A percentile compares a stretch with the other conserved stretches of the same genome.
phyloP scores from a whole-genome alignment of 2,888 invertebrate species.

The Meliscaeva auricollis region DNA sequence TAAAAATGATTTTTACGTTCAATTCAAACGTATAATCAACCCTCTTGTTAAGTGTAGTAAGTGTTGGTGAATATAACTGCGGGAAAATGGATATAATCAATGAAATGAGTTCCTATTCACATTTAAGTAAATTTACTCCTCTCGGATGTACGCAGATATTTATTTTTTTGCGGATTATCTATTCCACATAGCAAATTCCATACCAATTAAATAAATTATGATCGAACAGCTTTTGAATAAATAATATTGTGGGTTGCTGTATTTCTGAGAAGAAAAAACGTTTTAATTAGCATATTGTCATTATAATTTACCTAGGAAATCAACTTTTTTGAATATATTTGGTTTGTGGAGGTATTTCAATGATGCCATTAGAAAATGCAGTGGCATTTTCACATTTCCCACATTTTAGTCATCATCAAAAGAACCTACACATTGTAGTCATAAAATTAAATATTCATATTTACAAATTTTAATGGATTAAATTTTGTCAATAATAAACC shows the following conservation, averaged over 20 bases:
- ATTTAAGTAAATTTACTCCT: slow-evolving; percentile 11
- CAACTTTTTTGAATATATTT: no score
- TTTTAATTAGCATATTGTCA: slow-evolving; percentile 6
- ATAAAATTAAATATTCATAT: not conserved
- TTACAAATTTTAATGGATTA: no score
- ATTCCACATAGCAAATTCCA: not conserved
- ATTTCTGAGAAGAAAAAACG: not conserved
- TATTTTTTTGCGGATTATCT: not conserved
- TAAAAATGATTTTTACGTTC: slow-evolving; percentile 45
- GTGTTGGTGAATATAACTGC: not conserved
- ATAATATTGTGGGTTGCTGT: not conserved
- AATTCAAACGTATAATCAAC: slow-evolving; percentile 22
- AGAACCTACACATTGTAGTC: not conserved
- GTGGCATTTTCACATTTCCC: not conserved
- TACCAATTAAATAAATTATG: slow-evolving; percentile 10
- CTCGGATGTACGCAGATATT: not conserved
- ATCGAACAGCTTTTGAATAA: slow-evolving; percentile 17
- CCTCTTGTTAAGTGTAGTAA: not conserved
- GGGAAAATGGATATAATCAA: not conserved
- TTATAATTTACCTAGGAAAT: not conserved
- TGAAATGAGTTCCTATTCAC: not conserved
- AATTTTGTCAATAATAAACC: no score
- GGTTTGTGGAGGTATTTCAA: not conserved
- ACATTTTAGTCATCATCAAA: not conserved
- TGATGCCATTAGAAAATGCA: not conserved